Evolutionary conservation across 2,113 vertebrate genomes (phyloP).

Genomic region (Solea senegalensis): DNA sequence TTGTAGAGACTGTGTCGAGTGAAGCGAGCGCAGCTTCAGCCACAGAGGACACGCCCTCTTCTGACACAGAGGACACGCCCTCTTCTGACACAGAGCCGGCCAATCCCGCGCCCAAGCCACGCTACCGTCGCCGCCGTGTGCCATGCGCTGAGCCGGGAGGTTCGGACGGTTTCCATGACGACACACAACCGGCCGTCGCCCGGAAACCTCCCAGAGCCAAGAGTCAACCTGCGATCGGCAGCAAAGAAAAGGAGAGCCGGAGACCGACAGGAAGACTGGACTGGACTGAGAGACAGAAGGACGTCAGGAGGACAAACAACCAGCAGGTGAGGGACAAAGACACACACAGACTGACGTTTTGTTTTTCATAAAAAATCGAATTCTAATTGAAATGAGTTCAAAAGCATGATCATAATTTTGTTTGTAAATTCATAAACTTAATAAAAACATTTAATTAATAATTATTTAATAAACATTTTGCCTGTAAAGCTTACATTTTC

Average conservation of each 20-base stretch:
- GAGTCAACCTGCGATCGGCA: slow-evolving; percentile 76
- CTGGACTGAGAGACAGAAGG: slow-evolving; percentile 83
- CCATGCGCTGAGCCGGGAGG: slow-evolving; percentile 47
- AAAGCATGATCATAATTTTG: no score
- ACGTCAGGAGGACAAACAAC: slow-evolving; percentile 82
- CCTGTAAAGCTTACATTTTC: no score
- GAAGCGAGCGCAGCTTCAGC: slow-evolving; percentile 4
- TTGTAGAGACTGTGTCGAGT: slow-evolving; percentile 49
- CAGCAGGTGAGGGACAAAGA: slow-evolving; percentile 77
- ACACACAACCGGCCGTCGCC: slow-evolving; percentile 49
- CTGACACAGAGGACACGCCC: slow-evolving; percentile 37
- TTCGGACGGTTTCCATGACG: slow-evolving; percentile 67
- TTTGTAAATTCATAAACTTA: no score
- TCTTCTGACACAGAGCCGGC: slow-evolving; percentile 57
- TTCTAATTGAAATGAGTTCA: no score
- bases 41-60: slow-evolving; percentile 15
- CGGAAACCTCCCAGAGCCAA: slow-evolving; percentile 81
- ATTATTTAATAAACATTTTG: no score
- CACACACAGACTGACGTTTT: no score
- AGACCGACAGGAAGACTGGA: slow-evolving; percentile 85
- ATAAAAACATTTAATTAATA: no score
- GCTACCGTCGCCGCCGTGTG: slow-evolving; percentile 39
- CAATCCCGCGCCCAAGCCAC: slow-evolving; percentile 8
- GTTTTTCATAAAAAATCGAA: no score
- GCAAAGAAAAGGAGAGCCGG: slow-evolving; percentile 81